Evolutionary conservation across 2,888 invertebrate genomes (phyloP), one percentile per base, ranked within the genome.

Genomic region (Tenthredo mesomela): DNA sequence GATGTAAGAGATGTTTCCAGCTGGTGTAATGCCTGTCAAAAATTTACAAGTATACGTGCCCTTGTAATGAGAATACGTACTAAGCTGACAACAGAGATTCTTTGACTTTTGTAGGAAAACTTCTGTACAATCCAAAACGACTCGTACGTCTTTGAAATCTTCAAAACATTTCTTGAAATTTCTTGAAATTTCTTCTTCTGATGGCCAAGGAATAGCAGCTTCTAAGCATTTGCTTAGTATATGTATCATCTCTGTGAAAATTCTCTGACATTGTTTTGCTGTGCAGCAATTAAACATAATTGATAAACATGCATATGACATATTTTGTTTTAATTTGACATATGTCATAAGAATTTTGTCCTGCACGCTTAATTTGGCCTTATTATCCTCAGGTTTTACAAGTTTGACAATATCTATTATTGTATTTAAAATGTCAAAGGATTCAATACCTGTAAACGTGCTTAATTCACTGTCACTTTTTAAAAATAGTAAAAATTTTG

Each of bases 241-340:
- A 33, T 40, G 6, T 21, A 87, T n/a, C 10, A 82, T 85, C 50
- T 84, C 71, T 21, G 50, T 4, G 50, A 85, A 84, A 71, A 86
- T 73, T 61, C 78, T 40, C 65, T 33, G 65, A 82, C 87, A 87
- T n/a, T 86, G 84, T 82, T 61, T 18, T 40, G n/a, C 33, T 29
- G 71, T 33, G 29, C 67, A 40, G 25, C 10, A 43, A 47, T 85
- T 84, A 54, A 84, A 84, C 18, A 85, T 37, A 61, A 84, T 15
- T 67, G 83, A 58, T 80, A 85, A 80, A 71, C 83, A 83, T 29
- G 33, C 65, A 77, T 65, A 85, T 10, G 77, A 71, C 33, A 85
- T 43, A 61, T 84, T 84, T 33, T 70, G 82, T 65, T 84, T 85
- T 50, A 85, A 54, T 80, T 84, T 84, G n/a, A 85, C 50, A 58